Percentiles rank a stretch among this genome's conserved stretches.
phyloP scores from a whole-genome alignment of 2,888 invertebrate species.

The Yponomeuta malinellus region DNA sequence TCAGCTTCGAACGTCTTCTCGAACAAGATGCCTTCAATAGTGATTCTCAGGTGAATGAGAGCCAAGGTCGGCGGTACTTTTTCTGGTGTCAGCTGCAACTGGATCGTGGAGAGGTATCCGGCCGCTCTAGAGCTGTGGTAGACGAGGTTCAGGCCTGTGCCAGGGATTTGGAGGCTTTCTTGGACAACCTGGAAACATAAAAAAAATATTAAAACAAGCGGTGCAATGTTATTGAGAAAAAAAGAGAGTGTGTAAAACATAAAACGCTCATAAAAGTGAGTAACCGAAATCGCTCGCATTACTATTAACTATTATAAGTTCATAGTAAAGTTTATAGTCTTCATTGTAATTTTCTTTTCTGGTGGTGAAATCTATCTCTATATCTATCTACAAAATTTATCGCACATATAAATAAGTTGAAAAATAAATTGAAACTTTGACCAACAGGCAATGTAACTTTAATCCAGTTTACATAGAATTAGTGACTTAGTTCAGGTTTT shows the following conservation, averaged over 20 bases:
- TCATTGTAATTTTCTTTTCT: too few species aligned
- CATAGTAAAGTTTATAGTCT: background rate
- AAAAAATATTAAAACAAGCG: background rate
- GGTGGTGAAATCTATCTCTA: too few species aligned
- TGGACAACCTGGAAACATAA: slow-evolving; percentile 83
- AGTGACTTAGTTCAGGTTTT: too few species aligned
- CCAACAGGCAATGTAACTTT: too few species aligned
- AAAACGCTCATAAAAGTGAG: too few species aligned
- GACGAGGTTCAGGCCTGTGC: slow-evolving; percentile 95
- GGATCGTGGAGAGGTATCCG: slow-evolving; percentile 94
- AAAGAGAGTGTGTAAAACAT: too few species aligned
- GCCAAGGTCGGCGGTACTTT: slow-evolving; percentile 86
- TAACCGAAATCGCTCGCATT: too few species aligned
- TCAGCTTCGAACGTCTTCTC: slow-evolving; percentile 97
- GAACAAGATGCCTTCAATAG: slow-evolving; percentile 95
- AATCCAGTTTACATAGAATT: too few species aligned
- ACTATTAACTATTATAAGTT: background rate
- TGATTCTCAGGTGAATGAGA: slow-evolving; percentile 93
- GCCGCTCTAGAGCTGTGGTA: slow-evolving; percentile 97
- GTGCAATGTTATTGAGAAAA: too few species aligned
- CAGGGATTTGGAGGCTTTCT: slow-evolving; percentile 95
- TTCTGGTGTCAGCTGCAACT: slow-evolving; percentile 92
- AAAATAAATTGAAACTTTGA: too few species aligned
- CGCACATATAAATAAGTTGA: too few species aligned
- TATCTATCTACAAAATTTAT: background rate